Percentiles rank a stretch among this genome's conserved stretches.
Conservation (phyloP, 1,140 invertebrate species). For the Reticulitermes speratus region DNA sequence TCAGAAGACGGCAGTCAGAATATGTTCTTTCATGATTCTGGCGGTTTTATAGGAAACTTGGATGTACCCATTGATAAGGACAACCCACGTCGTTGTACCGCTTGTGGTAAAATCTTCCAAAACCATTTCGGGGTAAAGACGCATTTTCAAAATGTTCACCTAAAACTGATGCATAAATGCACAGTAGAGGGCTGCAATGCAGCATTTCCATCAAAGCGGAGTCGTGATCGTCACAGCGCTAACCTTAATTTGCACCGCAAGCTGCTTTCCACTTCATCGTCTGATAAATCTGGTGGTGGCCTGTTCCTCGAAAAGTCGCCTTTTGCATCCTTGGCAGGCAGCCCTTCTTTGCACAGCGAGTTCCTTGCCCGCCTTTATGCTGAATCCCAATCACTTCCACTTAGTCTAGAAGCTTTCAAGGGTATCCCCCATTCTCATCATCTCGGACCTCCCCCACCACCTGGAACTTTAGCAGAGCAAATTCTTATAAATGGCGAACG, state of each 20-base stretch:
- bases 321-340: conserved; percentile 52
- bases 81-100: conserved; percentile 82
- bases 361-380: conserved; percentile 80
- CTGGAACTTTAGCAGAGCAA: conserved; percentile 45
- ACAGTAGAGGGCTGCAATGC: conserved; percentile 95
- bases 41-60: conserved; percentile 67
- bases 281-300: conserved; percentile 44
- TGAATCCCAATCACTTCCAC: conserved; percentile 59
- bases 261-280: conserved; percentile 70
- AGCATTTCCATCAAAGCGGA: conserved; percentile 91
- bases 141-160: conserved; percentile 93
- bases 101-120: conserved; percentile 91
- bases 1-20: conserved; percentile 58
- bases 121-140: conserved; percentile 95
- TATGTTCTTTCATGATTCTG: conserved; percentile 64
- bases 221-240: conserved; percentile 87
- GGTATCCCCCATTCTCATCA: conserved; percentile 44
- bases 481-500: conserved; percentile 49
- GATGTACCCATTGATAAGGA: conserved; percentile 84
- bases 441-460: conserved; percentile 41
- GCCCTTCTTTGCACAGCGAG: conserved; percentile 65
- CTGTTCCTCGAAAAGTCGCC: conserved; percentile 45
- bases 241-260: conserved; percentile 91
- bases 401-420: conserved; percentile 57
- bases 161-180: conserved; percentile 95